Evolutionary conservation across 2,797 vertebrate species (phyloP).

Genomic region (Florisuga fusca): DNA sequence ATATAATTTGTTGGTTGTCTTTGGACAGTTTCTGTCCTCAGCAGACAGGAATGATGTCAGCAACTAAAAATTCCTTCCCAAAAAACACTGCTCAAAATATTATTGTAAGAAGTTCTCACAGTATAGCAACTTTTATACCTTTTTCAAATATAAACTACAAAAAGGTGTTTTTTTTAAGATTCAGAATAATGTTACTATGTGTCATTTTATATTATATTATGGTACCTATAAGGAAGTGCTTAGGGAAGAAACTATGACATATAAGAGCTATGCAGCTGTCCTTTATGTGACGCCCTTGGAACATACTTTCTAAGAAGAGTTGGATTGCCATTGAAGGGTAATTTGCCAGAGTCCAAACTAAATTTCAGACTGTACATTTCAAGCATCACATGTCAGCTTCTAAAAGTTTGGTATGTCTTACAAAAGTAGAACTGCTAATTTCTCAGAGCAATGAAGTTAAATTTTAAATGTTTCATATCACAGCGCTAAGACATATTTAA

Average conservation of each 20-base stretch:
- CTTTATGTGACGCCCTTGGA: neutral
- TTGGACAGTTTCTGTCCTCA: neutral
- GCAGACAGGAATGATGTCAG: neutral
- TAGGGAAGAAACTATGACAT: neutral
- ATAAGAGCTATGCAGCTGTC: neutral
- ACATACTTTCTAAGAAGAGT: neutral
- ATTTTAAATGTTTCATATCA: neutral
- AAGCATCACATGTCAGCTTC: neutral
- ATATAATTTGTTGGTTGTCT: slow-evolving; percentile 25
- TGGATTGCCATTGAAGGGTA: neutral
- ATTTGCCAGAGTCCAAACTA: neutral
- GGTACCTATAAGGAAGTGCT: neutral
- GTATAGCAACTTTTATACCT: accelerated
- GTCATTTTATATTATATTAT: neutral
- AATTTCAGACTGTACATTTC: neutral
- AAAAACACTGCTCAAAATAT: neutral
- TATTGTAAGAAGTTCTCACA: neutral
- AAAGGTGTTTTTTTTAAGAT: neutral
- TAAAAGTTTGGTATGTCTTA: neutral
- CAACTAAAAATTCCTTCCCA: neutral
- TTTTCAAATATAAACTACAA: neutral
- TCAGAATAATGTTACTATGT: neutral
- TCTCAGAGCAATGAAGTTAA: neutral
- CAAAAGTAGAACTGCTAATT: neutral
- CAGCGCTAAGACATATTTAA: neutral